phyloP scores from a whole-genome alignment of 2,888 invertebrate genomes.

The Tridacna gigas region DNA sequence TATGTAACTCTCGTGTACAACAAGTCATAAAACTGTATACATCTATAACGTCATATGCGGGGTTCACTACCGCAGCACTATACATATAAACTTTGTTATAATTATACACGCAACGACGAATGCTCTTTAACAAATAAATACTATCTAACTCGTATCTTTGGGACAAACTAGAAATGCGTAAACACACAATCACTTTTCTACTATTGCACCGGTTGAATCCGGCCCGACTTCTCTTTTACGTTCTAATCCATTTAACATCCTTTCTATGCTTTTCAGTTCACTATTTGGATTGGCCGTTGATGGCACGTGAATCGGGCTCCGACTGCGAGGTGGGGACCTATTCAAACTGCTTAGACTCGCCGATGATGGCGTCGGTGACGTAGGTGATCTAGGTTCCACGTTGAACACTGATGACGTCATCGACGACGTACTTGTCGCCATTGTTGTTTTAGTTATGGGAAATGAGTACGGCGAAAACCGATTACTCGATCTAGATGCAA shows the following conservation, averaged over 20 bases:
- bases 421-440: slow-evolving; percentile 83
- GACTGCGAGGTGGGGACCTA: slow-evolving; percentile 63
- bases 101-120: slow-evolving; percentile 12
- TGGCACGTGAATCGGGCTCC: slow-evolving; percentile 63
- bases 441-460: slow-evolving; percentile 80
- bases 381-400: slow-evolving; percentile 71
- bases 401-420: slow-evolving; percentile 73
- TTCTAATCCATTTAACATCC: slow-evolving; percentile 98
- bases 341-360: slow-evolving; percentile 59
- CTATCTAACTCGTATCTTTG: slow-evolving; percentile 18
- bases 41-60: not conserved
- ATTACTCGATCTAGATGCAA: slow-evolving; percentile 88
- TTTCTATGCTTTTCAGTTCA: slow-evolving; percentile 97
- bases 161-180: slow-evolving; percentile 16
- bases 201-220: slow-evolving; percentile 65
- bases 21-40: slow-evolving; percentile 11
- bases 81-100: not conserved
- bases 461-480: slow-evolving; percentile 96
- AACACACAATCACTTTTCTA: slow-evolving; percentile 59
- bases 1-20: not conserved
- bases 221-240: slow-evolving; percentile 85
- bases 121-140: slow-evolving; percentile 25
- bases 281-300: slow-evolving; percentile 87
- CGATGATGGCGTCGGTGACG: slow-evolving; percentile 59
- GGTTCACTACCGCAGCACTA: slow-evolving; percentile 24